Evolutionary conservation across 2,113 vertebrate species (phyloP).

Genomic region (Sapayoa aenigma): DNA sequence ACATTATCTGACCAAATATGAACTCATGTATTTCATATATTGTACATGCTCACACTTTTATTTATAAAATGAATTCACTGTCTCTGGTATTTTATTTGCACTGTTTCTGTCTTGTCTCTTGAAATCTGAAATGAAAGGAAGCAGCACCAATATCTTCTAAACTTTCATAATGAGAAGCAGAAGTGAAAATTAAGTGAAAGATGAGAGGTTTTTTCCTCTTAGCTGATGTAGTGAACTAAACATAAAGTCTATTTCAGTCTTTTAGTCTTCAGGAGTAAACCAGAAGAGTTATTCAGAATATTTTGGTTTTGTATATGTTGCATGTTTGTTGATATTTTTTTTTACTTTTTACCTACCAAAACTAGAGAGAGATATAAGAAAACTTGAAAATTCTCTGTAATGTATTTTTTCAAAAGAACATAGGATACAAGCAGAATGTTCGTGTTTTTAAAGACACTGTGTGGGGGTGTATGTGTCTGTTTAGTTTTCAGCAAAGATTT

Average conservation of each 20-base stretch:
- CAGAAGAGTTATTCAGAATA: neutral
- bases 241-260: neutral
- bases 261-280: neutral
- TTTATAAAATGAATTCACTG: constrained; percentile 45
- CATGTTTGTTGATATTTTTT: neutral
- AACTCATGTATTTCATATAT: constrained; percentile 61
- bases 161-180: neutral
- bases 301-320: neutral
- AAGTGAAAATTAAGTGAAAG: neutral
- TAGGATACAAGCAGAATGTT: neutral
- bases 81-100: neutral
- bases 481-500: neutral
- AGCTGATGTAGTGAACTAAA: neutral
- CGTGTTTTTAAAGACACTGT: neutral
- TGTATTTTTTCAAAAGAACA: neutral
- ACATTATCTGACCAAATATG: constrained; percentile 61
- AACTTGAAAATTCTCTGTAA: neutral
- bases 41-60: constrained; percentile 37
- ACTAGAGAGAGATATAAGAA: neutral
- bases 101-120: neutral
- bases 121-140: constrained; percentile 20
- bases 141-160: neutral
- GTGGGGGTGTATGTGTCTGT: neutral
- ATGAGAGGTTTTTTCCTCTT: neutral
- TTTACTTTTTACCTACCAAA: neutral